Percentiles rank a stretch among this genome's conserved stretches.
phyloP scores from a whole-genome alignment of 2,113 vertebrate species.

The Platysteira castanea region DNA sequence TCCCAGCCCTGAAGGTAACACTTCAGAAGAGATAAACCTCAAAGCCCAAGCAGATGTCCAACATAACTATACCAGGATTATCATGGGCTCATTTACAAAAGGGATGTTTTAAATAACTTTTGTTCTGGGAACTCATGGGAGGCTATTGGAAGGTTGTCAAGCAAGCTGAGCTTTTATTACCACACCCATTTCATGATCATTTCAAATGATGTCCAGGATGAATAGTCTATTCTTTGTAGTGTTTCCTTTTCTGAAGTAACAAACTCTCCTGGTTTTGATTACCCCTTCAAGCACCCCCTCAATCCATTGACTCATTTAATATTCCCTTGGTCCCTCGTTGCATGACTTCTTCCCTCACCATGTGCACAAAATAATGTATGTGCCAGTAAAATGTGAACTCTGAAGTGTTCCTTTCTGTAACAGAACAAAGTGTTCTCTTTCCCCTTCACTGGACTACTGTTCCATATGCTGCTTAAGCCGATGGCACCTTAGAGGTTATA shows the following conservation, averaged over 20 bases:
- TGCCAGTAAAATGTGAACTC: neutral
- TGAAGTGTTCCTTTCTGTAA: neutral
- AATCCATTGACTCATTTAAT: neutral
- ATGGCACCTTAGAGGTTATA: neutral
- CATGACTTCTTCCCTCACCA: neutral
- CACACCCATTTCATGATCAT: neutral
- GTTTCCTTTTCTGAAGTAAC: neutral
- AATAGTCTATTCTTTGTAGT: neutral
- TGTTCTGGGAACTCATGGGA: neutral
- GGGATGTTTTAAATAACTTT: neutral
- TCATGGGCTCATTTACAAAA: neutral
- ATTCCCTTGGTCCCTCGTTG: neutral
- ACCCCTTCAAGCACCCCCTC: neutral
- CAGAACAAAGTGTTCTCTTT: neutral
- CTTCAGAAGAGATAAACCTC: neutral
- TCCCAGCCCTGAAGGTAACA: neutral
- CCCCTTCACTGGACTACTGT: neutral
- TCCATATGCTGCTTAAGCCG: neutral
- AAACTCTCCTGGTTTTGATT: conserved; percentile 3
- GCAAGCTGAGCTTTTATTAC: neutral
- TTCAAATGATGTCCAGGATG: neutral
- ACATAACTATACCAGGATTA: neutral
- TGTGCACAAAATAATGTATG: neutral
- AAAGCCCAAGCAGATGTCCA: neutral
- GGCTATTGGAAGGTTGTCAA: neutral